Base-by-base conservation (phyloP, 2,888 invertebrate species). In the Thera britannica region DNA sequence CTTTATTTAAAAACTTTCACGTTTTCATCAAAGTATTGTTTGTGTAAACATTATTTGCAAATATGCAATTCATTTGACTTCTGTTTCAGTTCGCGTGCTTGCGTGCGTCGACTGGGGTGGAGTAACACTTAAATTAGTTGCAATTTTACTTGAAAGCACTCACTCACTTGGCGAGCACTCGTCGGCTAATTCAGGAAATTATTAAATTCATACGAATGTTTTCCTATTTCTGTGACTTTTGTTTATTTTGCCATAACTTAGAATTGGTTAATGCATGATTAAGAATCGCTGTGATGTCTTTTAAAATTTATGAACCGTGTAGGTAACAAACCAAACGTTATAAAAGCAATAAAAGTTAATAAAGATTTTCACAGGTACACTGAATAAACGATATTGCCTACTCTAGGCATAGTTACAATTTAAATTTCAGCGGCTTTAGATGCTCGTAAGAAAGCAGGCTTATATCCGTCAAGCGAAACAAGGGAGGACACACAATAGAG, bases 121-220 rank as follows among this genome's bases (percentile, higher is more conserved):
- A 86, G 90, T 88, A 86, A 89, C 88, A 90, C 89, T 92, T 90
- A 93, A 93, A 92, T 92, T 91, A 89, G 88, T 90, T 89, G 90
- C 92, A 92, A 90, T 93, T 92, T 92, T 86, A 87, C 88, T 91
- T 85, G 85, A 89, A 88, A 83, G 84, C 85, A 83, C 83, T 80
- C 83, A 81, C 82, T 80, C 82, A 81, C 82, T 80, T 82, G 79
- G 84, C 81, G 82, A 88, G 85, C 88, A 88, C 86, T 90, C 83
- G 87, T 79, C 82, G 79, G 83, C 80, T 79, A 84, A 83, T 81
- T 77, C 84, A 83, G 89, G 89, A 90, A 90, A 90, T 87, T 79
- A 85, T 88, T 87, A 84, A 83, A 87, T 83, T 79, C 81, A 79
- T 87, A 88, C 85, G 84, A 87, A 85, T 88, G 85, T 77, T 84